These are phyloP conservation scores for Listronotus bonariensis DNA, from an alignment of 1,140 invertebrate species.

Conservation along the genomic window DNA sequence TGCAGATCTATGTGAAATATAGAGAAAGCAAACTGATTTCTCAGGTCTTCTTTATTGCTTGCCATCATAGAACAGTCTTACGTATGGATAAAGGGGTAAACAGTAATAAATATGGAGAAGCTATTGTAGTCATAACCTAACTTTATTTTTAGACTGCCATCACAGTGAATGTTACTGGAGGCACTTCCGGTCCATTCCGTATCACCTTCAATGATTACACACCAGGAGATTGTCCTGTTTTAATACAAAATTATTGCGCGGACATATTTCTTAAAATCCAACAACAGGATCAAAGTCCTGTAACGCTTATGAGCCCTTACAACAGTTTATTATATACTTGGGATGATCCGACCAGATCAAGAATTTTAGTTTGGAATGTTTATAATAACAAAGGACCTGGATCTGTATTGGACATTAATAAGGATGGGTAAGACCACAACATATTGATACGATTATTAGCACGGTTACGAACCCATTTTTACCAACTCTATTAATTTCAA, in stretches of 20 bases:
- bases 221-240: slow-evolving; percentile 74
- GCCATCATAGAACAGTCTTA: slow-evolving; percentile 72
- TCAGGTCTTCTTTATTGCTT: slow-evolving; percentile 75
- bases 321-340: slow-evolving; percentile 83
- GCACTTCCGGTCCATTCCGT: slow-evolving; percentile 70
- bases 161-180: slow-evolving; percentile 73
- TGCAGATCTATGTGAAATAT: slow-evolving; percentile 80
- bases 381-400: slow-evolving; percentile 79
- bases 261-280: slow-evolving; percentile 82
- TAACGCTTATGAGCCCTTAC: slow-evolving; percentile 76
- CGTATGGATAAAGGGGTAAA: slow-evolving; percentile 82
- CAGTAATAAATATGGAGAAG: not conserved
- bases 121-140: too few species aligned
- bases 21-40: slow-evolving; percentile 76
- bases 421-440: slow-evolving; percentile 61
- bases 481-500: too few species aligned
- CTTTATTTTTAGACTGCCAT: slow-evolving; percentile 67
- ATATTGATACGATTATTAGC: not conserved
- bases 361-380: slow-evolving; percentile 79
- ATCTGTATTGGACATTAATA: slow-evolving; percentile 71
- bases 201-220: slow-evolving; percentile 73
- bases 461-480: not conserved
- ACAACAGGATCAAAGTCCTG: slow-evolving; percentile 72
- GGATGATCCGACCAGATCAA: slow-evolving; percentile 78
- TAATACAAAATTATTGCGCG: slow-evolving; percentile 80